Evolutionary conservation across 2,797 vertebrate species (phyloP), one percentile per base, ranked within the genome.

Genomic region (Hemitrygon akajei): DNA sequence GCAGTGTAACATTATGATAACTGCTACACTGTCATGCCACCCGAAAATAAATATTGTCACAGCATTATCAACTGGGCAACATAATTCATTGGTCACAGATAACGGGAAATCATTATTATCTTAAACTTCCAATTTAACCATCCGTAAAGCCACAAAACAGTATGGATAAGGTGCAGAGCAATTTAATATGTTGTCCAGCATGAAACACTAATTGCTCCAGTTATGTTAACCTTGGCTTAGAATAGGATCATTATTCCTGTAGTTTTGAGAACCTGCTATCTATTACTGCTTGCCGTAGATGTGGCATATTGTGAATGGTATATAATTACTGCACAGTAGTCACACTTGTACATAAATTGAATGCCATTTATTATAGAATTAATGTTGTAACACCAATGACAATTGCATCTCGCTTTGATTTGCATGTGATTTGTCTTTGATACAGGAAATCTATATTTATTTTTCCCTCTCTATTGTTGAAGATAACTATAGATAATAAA

Each of bases 281-380:
- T 30, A 89, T 89, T 89, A 69, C 60, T 69, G n/a, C 60, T 69
- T 7, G n/a, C 86, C 37, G 34, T 7, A 34, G 10, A 20, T 22
- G 86, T 69, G 63, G 60, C 60, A 37, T 89, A 69, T 89, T 89
- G 84, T 37, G 60, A 89, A 89, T 25, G 7, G 60, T 69, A 34
- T 37, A 22, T 89, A 89, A 89, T 89, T 89, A 89, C 86, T 34
- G 30, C 20, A 20, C 86, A 89, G 63, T n/a, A 37, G 20, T 69
- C 86, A 89, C 86, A 69, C 86, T 20, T 69, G 60, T 89, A 66
- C 37, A 66, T 89, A 30, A 89, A 63, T 89, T 18, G 82, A 69
- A 89, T 20, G n/a, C 30, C 86, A 66, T 89, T 89, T 66, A 89
- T 89, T 66, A 66, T 37, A 89, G 60, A 89, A 89, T 89, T 89